Percentiles rank a stretch among this genome's conserved stretches.
Evolutionary conservation across 2,113 vertebrate species (phyloP).

Genomic region (Fulmarus glacialis): DNA sequence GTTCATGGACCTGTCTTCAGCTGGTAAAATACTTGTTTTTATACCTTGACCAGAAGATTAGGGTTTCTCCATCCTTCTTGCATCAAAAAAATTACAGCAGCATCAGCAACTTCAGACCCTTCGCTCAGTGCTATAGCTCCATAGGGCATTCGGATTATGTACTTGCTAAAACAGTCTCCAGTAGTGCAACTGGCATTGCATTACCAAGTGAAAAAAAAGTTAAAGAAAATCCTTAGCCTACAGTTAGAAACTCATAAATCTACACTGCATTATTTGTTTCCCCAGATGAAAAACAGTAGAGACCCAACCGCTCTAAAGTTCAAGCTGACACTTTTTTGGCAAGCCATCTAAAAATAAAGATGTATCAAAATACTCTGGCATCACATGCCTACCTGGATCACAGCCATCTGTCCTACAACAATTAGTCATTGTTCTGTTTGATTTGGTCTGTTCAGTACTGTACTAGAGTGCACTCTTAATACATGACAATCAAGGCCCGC

Average conservation of each 20-base stretch:
- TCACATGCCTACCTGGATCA: constrained; percentile 42
- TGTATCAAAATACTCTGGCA: not conserved
- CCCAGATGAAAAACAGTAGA: not conserved
- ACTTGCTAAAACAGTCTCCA: not conserved
- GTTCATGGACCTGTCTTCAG: not conserved
- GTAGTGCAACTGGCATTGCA: not conserved
- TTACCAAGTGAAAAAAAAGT: not conserved
- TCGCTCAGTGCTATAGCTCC: not conserved
- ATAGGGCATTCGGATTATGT: not conserved
- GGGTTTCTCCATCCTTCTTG: not conserved
- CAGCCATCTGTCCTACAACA: constrained; percentile 40
- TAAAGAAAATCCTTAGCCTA: constrained; percentile 13
- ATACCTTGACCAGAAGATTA: not conserved
- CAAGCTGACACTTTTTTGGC: not conserved
- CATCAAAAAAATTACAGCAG: not conserved
- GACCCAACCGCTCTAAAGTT: not conserved
- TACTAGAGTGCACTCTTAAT: not conserved
- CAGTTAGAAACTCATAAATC: not conserved
- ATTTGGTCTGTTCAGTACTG: not conserved
- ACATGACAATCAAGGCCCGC: not conserved
- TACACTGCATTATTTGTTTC: not conserved
- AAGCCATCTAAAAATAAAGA: constrained; percentile 28
- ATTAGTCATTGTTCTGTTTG: not conserved
- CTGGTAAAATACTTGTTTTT: not conserved
- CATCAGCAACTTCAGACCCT: not conserved